Percentiles rank a stretch among this genome's conserved stretches.
Evolutionary conservation across 1,140 invertebrate genomes (phyloP).

Genomic region (Drosophila ercepeae): DNA sequence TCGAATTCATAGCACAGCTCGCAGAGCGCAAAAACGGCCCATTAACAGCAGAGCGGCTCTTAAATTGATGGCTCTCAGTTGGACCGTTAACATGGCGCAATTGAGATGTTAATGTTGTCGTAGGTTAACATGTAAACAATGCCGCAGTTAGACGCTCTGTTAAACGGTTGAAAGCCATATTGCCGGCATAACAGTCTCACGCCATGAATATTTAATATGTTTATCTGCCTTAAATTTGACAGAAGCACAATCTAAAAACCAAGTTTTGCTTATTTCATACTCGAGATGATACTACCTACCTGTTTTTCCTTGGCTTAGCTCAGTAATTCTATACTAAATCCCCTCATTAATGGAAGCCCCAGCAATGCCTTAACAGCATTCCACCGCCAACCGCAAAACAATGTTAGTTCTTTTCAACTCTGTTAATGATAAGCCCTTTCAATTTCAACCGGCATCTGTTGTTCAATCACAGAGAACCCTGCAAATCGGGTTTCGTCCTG

Average conservation of each 20-base stretch:
- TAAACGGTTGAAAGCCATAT: slow-evolving; percentile 3
- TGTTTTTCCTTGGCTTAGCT: too few relatives aligned
- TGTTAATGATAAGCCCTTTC: slow-evolving; percentile 30
- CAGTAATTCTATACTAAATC: slow-evolving; percentile 14
- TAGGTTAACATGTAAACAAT: slow-evolving; percentile 60
- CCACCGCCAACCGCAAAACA: slow-evolving; percentile 21
- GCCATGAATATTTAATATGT: too few relatives aligned
- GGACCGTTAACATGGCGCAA: slow-evolving; percentile 21
- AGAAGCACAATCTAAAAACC: too few relatives aligned
- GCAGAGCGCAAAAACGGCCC: too few relatives aligned
- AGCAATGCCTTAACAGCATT: slow-evolving; percentile 26
- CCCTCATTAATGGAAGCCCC: slow-evolving; percentile 24
- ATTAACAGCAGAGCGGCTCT: slow-evolving; percentile 61
- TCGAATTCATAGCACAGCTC: slow-evolving; percentile 68
- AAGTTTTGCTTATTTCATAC: too few relatives aligned
- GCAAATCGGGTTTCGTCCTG: not conserved
- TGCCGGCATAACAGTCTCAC: not conserved
- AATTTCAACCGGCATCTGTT: not conserved
- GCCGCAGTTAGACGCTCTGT: slow-evolving; percentile 11
- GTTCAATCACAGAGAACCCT: not conserved
- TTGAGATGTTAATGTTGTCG: slow-evolving; percentile 34
- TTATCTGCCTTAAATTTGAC: too few relatives aligned
- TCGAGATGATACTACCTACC: too few relatives aligned
- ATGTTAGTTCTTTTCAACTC: slow-evolving; percentile 18
- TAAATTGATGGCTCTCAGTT: slow-evolving; percentile 53